phyloP scores from a whole-genome alignment of 2,113 vertebrate species.

The Trichomycterus rosablanca region DNA sequence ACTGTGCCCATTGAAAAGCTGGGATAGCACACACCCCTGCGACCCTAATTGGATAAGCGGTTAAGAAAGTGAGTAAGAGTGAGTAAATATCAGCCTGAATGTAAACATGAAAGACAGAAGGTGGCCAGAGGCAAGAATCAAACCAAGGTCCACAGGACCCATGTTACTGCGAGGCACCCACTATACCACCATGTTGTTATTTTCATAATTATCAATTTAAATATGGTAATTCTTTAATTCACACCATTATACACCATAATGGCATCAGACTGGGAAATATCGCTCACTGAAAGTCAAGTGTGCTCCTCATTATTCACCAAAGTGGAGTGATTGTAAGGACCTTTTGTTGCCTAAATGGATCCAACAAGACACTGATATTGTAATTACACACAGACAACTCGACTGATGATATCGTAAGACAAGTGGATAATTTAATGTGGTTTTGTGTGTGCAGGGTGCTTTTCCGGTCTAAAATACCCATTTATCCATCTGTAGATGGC shows the following conservation, averaged over 20 bases:
- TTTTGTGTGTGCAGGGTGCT: slow-evolving; percentile 56
- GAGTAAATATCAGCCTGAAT: too few relatives aligned
- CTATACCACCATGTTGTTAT: too few relatives aligned
- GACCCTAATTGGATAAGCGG: too few relatives aligned
- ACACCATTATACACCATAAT: slow-evolving; percentile 57
- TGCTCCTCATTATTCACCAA: slow-evolving; percentile 87
- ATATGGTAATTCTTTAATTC: too few relatives aligned
- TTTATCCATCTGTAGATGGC: slow-evolving; percentile 55
- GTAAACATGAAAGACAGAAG: too few relatives aligned
- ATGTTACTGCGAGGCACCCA: too few relatives aligned
- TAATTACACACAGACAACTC: slow-evolving; percentile 86
- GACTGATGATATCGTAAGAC: slow-evolving; percentile 91
- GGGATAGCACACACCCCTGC: too few relatives aligned
- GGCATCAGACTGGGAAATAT: slow-evolving; percentile 73
- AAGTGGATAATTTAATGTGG: slow-evolving; percentile 78
- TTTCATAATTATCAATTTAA: too few relatives aligned
- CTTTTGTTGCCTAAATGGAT: slow-evolving; percentile 89
- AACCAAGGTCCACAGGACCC: too few relatives aligned
- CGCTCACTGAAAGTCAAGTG: slow-evolving; percentile 93
- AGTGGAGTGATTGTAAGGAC: slow-evolving; percentile 86
- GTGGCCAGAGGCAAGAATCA: too few relatives aligned
- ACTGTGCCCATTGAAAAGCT: too few relatives aligned
- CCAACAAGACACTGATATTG: slow-evolving; percentile 77
- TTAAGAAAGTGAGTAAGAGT: too few relatives aligned
- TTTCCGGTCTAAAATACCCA: slow-evolving; percentile 57